phyloP scores from a whole-genome alignment of 2,888 invertebrate species.

The Aleiodes leptofemur region DNA sequence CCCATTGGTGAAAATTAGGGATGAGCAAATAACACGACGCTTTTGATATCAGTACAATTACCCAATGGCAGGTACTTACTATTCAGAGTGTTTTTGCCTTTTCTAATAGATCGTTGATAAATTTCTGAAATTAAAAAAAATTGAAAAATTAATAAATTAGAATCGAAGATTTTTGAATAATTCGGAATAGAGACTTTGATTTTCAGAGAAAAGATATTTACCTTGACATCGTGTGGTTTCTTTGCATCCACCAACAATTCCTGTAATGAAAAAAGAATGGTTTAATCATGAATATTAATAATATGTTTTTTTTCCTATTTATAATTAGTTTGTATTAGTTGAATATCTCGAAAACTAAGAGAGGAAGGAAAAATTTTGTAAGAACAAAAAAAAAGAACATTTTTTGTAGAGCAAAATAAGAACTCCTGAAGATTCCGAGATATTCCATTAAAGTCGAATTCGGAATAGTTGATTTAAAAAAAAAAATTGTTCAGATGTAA shows the following conservation, averaged over 20 bases:
- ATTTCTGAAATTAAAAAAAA: conserved; percentile 83
- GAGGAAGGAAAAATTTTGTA: no score
- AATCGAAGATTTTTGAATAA: conserved; percentile 31
- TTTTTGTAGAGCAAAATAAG: no score
- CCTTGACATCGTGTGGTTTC: conserved; percentile 91
- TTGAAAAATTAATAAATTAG: conserved; percentile 35
- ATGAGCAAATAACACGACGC: conserved; percentile 66
- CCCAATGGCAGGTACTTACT: conserved; percentile 53
- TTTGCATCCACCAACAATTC: conserved; percentile 88
- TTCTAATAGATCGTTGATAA: conserved; percentile 91
- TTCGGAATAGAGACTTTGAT: conserved; percentile 27
- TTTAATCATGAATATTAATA: neutral
- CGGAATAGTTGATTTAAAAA: no score
- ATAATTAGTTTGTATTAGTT: no score
- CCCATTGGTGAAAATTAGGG: conserved; percentile 46
- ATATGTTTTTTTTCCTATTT: no score
- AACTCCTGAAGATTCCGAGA: neutral
- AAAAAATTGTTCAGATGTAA: conserved; percentile 1
- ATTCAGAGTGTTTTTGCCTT: conserved; percentile 91
- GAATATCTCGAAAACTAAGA: no score
- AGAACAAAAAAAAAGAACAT: no score
- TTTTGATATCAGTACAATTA: conserved; percentile 54
- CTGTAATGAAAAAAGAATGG: conserved; percentile 76
- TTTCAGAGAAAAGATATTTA: conserved; percentile 74
- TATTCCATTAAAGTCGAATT: neutral